Evolutionary conservation across 2,888 invertebrate species (phyloP).

Genomic region (Gortyna flavago): DNA sequence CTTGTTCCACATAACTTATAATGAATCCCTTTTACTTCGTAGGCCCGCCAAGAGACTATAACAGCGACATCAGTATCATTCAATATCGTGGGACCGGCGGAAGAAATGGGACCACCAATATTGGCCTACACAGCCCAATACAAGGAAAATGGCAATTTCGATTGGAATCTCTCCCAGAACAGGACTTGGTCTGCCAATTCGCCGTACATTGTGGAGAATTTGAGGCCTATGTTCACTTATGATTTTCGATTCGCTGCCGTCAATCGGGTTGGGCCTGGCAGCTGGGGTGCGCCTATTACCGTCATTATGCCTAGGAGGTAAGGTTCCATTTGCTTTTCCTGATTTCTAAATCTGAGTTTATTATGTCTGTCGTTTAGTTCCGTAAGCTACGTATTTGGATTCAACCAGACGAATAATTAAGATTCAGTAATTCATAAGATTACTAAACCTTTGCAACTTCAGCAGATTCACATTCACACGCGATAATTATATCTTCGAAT

Average conservation of each 20-base stretch:
- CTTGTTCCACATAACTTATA: constrained; percentile 29
- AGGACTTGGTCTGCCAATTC: constrained; percentile 95
- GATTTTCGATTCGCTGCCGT: constrained; percentile 95
- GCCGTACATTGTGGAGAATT: constrained; percentile 94
- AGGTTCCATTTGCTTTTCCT: constrained; percentile 22
- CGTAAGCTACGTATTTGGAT: background rate
- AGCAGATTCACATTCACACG: background rate
- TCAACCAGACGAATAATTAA: background rate
- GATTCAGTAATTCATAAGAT: background rate
- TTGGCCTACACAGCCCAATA: constrained; percentile 94
- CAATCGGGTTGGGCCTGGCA: constrained; percentile 95
- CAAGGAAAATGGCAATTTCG: constrained; percentile 91
- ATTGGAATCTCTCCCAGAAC: constrained; percentile 92
- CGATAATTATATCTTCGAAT: background rate
- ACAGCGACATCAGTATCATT: constrained; percentile 96
- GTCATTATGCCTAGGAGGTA: constrained; percentile 93
- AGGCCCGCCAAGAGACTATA: constrained; percentile 92
- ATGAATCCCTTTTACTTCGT: constrained; percentile 64
- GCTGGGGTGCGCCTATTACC: constrained; percentile 92
- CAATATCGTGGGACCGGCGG: constrained; percentile 93
- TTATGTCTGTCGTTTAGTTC: background rate
- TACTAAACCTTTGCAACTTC: background rate
- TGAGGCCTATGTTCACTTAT: constrained; percentile 94
- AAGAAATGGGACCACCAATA: constrained; percentile 94
- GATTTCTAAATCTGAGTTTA: background rate